Base-by-base conservation (phyloP, 2,797 vertebrate genomes). In the Oceanodroma leucorhoa region DNA sequence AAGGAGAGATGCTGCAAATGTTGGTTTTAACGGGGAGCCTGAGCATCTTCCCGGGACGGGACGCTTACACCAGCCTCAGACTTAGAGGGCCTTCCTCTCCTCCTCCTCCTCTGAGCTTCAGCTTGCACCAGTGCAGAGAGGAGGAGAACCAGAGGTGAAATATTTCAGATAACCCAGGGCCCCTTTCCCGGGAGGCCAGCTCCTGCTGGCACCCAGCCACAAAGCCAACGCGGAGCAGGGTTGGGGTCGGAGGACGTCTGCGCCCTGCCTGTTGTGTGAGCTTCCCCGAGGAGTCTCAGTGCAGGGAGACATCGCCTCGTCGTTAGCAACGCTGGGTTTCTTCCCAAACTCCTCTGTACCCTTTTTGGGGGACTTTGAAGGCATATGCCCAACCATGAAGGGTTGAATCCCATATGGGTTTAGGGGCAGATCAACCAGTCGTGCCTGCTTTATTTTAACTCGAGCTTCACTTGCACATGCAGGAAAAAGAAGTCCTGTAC, bases 361-460 rank as follows among this genome's bases (percentile, higher is more conserved):
- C n/a, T 70, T 70, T 60, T 3, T 30, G n/a, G 60, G 70, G 26
- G 43, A 12, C 36, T 71, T 34, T 3, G 76, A 67, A 77, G 65
- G 80, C 30, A 2, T 15, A 2, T 73, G 5, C 19, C 62, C 43
- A 46, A 0, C 72, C 11, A 1, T 5, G n/a, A 77, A 32, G 0
- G 1, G 23, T 11, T 36, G 60, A 64, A 57, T 45, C 65, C 82
- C 18, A 0, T 29, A 0, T 6, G 66, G 66, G n/a, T 55, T 75
- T 53, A 14, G 60, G 54, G 78, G 55, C 62, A 73, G 55, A 73
- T 45, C 0, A 0, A 29, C 87, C 87, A 73, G 48, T 40, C 0
- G n/a, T 94, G 89, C 91, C 94, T 95, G 72, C 46, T 67, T 54
- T 71, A 26, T 22, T 85, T 54, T 71, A 76, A 79, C 36, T 83